Conservation (phyloP, 2,797 vertebrate genomes). For the Remorina albescens region DNA sequence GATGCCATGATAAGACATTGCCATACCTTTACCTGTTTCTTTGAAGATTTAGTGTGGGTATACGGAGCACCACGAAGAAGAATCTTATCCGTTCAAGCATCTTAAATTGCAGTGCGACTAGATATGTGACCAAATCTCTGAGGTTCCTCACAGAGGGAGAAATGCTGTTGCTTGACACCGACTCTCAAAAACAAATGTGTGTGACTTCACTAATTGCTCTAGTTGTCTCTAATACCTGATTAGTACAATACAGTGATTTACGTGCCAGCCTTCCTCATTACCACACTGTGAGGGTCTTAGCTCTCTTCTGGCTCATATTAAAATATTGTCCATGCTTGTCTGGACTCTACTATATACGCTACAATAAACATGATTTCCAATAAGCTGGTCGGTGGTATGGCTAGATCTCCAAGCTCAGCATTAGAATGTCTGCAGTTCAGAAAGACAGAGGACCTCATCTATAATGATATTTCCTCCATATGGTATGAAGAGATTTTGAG, state of each 20-base stretch:
- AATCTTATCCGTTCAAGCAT: conserved; percentile 55
- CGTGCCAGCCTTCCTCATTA: conserved; percentile 12
- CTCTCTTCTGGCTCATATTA: conserved; percentile 17
- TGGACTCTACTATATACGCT: neutral
- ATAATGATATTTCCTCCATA: conserved; percentile 62
- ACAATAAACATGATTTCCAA: neutral
- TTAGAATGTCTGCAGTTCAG: conserved; percentile 10
- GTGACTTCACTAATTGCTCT: conserved; percentile 54
- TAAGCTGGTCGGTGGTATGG: neutral
- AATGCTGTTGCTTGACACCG: conserved; percentile 17
- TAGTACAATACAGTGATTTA: conserved; percentile 59
- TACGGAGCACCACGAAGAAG: conserved; percentile 55
- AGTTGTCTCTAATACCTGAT: conserved; percentile 58
- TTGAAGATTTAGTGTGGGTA: conserved; percentile 32
- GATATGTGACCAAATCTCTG: conserved; percentile 45
- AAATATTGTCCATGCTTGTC: neutral
- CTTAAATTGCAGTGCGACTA: conserved; percentile 30
- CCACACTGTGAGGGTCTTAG: conserved; percentile 15
- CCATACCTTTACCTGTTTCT: conserved; percentile 20
- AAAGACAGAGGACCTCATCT: conserved; percentile 32
- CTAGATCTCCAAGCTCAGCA: conserved; percentile 12
- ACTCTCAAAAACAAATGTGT: conserved; percentile 47
- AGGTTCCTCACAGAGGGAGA: conserved; percentile 30
- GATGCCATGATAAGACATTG: neutral
- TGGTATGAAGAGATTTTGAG: conserved; percentile 49